phyloP scores from a whole-genome alignment of 2,797 vertebrate genomes.

The Ciconia nigra region DNA sequence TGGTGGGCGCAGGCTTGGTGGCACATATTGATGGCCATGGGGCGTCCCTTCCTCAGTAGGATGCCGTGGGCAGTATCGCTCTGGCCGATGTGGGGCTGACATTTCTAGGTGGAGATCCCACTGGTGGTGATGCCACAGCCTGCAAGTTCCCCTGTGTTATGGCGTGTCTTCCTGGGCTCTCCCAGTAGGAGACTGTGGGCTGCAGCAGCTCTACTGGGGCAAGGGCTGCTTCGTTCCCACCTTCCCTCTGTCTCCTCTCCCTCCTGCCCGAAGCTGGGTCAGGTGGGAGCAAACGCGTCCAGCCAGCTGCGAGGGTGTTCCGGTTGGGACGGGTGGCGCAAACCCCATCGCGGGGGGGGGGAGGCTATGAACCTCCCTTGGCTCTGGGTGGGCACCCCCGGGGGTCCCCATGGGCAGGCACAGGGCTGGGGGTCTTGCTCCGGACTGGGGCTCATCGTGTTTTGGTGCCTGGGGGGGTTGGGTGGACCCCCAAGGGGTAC shows the following conservation, averaged over 20 bases:
- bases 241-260: rapidly evolving
- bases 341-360: rapidly evolving
- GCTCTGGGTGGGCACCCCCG: not conserved
- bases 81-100: too few relatives aligned
- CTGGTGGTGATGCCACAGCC: not conserved
- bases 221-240: not conserved
- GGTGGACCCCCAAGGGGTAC: not conserved
- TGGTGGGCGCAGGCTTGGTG: not conserved
- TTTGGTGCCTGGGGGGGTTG: not conserved
- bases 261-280: not conserved
- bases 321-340: rapidly evolving
- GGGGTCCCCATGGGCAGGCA: too few relatives aligned
- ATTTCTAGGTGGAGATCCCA: not conserved
- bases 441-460: not conserved
- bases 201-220: not conserved
- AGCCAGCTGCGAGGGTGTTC: rapidly evolving
- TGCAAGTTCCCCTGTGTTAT: not conserved
- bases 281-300: not conserved
- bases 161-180: not conserved
- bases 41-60: not conserved
- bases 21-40: not conserved
- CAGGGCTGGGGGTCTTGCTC: not conserved
- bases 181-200: not conserved
- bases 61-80: not conserved
- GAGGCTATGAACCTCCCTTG: not conserved